Percentiles rank a stretch among this genome's conserved stretches.
These are phyloP conservation scores for Blennius ocellaris DNA, from an alignment of 2,113 vertebrate species.

Conservation along the genomic window DNA sequence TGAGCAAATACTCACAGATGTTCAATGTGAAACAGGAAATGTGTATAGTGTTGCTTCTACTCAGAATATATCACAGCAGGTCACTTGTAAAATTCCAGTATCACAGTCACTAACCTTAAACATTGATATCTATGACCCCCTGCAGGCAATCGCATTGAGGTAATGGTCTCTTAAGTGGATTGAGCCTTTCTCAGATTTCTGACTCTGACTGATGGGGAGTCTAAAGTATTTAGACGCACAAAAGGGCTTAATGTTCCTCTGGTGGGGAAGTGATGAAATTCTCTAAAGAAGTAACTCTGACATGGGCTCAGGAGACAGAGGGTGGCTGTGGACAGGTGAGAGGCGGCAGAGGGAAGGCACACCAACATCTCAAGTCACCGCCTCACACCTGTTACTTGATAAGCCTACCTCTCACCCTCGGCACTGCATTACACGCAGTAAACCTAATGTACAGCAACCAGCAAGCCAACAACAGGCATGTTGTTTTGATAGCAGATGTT, in stretches of 20 bases:
- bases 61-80: constrained; percentile 11
- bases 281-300: constrained; percentile 44
- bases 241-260: constrained; percentile 73
- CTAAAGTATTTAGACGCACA: constrained; percentile 71
- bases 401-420: constrained; percentile 30
- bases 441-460: constrained; percentile 9
- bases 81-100: constrained; percentile 10
- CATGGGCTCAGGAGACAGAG: constrained; percentile 36
- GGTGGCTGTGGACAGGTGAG: constrained; percentile 54
- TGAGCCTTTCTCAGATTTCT: constrained; percentile 70
- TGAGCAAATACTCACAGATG: background rate
- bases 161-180: constrained; percentile 64
- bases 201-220: constrained; percentile 60
- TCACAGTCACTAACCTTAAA: constrained; percentile 22
- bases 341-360: constrained; percentile 41
- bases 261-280: constrained; percentile 69
- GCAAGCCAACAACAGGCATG: constrained; percentile 19
- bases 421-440: constrained; percentile 40
- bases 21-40: background rate
- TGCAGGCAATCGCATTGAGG: constrained; percentile 32
- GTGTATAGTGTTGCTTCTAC: background rate
- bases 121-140: constrained; percentile 36
- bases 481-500: constrained; percentile 55
- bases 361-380: constrained; percentile 69
- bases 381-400: constrained; percentile 60